Conservation (phyloP, 2,113 vertebrate genomes). For the Willisornis vidua region DNA sequence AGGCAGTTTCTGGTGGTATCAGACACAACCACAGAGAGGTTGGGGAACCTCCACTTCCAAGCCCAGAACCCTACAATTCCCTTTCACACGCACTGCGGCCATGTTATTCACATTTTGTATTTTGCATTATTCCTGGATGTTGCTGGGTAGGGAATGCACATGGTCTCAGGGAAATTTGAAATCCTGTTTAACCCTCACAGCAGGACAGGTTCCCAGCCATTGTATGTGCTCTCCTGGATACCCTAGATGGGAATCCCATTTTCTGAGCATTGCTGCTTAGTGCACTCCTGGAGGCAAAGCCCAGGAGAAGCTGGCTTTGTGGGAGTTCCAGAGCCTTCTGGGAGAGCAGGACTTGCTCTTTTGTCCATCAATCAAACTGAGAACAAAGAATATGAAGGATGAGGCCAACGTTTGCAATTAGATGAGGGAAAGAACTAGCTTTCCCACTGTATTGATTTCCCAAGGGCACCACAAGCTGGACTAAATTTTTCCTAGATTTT, state of each 20-base stretch:
- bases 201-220: background rate
- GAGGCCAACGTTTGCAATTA: background rate
- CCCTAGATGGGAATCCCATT: background rate
- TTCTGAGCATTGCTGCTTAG: background rate
- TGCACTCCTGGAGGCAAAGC: fast-evolving
- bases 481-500: background rate
- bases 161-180: background rate
- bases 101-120: background rate
- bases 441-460: background rate
- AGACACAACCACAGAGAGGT: background rate
- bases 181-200: background rate
- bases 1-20: background rate
- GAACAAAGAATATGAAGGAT: background rate
- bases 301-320: fast-evolving
- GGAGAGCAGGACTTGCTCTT: background rate
- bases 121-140: background rate
- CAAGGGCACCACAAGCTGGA: background rate
- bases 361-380: background rate
- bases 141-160: background rate
- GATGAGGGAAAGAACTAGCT: background rate
- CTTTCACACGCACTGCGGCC: background rate
- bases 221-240: background rate
- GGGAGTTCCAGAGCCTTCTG: background rate
- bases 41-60: background rate
- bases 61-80: fast-evolving